Evolutionary conservation across 2,797 vertebrate species (phyloP).

Genomic region (Sibirionetta formosa): DNA sequence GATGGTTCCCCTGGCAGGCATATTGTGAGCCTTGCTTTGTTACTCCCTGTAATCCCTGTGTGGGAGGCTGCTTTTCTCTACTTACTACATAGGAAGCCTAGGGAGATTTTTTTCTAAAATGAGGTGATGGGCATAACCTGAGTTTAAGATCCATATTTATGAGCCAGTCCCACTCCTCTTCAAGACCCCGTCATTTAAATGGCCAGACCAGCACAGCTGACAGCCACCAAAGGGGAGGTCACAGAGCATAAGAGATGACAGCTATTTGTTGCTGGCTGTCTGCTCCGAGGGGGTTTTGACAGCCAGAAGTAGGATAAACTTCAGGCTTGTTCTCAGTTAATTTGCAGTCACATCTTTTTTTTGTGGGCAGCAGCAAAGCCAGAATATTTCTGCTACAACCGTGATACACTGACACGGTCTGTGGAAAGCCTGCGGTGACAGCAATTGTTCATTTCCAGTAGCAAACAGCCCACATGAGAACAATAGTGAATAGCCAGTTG

Average conservation of each 20-base stretch:
- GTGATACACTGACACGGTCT: accelerated
- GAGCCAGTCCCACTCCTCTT: background rate
- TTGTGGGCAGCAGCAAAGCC: background rate
- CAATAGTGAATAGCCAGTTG: background rate
- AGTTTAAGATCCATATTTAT: background rate
- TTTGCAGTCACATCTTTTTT: conserved; percentile 14
- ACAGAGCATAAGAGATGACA: background rate
- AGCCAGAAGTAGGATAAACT: conserved; percentile 8
- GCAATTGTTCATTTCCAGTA: conserved; percentile 47
- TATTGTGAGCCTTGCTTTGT: background rate
- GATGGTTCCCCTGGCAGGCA: background rate
- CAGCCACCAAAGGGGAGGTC: background rate
- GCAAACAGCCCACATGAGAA: background rate
- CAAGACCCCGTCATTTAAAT: background rate
- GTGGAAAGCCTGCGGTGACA: conserved; percentile 4
- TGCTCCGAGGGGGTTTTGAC: background rate
- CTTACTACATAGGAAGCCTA: background rate
- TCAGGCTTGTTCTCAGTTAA: background rate
- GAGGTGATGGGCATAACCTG: background rate
- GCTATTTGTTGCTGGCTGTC: background rate
- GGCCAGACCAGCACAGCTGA: background rate
- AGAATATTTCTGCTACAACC: background rate
- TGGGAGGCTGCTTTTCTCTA: background rate
- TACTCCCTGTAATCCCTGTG: background rate
- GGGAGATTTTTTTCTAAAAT: background rate